These are phyloP conservation scores for Xestia sexstrigata DNA, from an alignment of 2,888 invertebrate genomes.

Conservation along the genomic window DNA sequence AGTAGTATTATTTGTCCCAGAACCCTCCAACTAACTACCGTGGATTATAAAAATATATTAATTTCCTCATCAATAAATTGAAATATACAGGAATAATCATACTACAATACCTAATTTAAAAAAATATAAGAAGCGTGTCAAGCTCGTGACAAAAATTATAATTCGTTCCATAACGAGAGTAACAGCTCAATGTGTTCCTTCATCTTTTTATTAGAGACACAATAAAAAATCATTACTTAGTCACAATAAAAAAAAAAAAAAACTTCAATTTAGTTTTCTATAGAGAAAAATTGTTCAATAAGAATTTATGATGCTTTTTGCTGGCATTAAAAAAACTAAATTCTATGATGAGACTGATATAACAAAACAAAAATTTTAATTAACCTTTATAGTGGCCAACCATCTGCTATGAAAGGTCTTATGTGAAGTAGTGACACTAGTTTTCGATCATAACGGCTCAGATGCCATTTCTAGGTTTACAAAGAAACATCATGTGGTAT, in stretches of 20 bases:
- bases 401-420: slow-evolving; percentile 35
- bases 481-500: slow-evolving; percentile 54
- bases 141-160: slow-evolving; percentile 23
- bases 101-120: slow-evolving; percentile 6
- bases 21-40: not conserved
- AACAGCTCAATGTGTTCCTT: slow-evolving; percentile 39
- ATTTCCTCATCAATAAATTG: no score
- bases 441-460: slow-evolving; percentile 56
- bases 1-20: not conserved
- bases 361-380: slow-evolving; percentile 55
- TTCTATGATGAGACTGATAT: slow-evolving; percentile 43
- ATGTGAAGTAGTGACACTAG: slow-evolving; percentile 58
- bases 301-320: slow-evolving; percentile 36
- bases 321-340: slow-evolving; percentile 36
- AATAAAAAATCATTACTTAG: slow-evolving; percentile 15
- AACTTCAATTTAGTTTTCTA: slow-evolving; percentile 14
- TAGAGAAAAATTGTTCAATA: slow-evolving; percentile 16
- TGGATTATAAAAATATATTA: not conserved
- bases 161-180: slow-evolving; percentile 19
- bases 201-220: not conserved
- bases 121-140: not conserved
- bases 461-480: slow-evolving; percentile 68
- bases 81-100: no score
- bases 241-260: slow-evolving; percentile 22
- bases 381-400: slow-evolving; percentile 52